Conservation (phyloP, 1,140 invertebrate genomes). For the Adelges cooleyi region DNA sequence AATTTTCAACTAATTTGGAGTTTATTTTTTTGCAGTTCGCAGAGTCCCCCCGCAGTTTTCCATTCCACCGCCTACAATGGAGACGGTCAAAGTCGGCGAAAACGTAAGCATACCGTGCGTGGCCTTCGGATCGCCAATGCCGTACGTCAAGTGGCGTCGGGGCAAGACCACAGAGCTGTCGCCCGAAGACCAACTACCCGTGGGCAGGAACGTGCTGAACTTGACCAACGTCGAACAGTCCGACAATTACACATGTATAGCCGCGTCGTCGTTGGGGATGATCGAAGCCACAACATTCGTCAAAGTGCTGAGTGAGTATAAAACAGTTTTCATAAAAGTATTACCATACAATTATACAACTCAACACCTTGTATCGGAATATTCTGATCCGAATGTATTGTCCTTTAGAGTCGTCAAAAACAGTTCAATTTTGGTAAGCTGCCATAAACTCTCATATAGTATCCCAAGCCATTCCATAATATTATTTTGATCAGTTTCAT, state of each 20-base stretch:
- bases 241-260: slow-evolving; percentile 93
- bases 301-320: slow-evolving; percentile 83
- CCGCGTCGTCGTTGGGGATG: slow-evolving; percentile 82
- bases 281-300: slow-evolving; percentile 78
- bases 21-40: slow-evolving; percentile 59
- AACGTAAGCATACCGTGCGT: slow-evolving; percentile 90
- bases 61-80: slow-evolving; percentile 66
- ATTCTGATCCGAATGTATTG: too few relatives aligned
- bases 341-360: too few relatives aligned
- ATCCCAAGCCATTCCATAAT: too few relatives aligned
- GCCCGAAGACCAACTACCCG: slow-evolving; percentile 70
- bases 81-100: slow-evolving; percentile 80
- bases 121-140: slow-evolving; percentile 94
- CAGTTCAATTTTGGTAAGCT: too few relatives aligned
- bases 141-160: slow-evolving; percentile 89
- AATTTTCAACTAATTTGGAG: background rate
- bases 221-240: slow-evolving; percentile 79
- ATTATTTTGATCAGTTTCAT: too few relatives aligned
- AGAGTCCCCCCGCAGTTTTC: slow-evolving; percentile 89
- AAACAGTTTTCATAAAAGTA: too few relatives aligned
- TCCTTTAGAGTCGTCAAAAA: too few relatives aligned
- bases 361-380: too few relatives aligned
- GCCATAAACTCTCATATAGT: too few relatives aligned
- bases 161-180: slow-evolving; percentile 67
- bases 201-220: slow-evolving; percentile 73